Percentiles rank a stretch among this genome's conserved stretches.
Conservation (phyloP, 2,113 vertebrate species). For the Guaruba guarouba region DNA sequence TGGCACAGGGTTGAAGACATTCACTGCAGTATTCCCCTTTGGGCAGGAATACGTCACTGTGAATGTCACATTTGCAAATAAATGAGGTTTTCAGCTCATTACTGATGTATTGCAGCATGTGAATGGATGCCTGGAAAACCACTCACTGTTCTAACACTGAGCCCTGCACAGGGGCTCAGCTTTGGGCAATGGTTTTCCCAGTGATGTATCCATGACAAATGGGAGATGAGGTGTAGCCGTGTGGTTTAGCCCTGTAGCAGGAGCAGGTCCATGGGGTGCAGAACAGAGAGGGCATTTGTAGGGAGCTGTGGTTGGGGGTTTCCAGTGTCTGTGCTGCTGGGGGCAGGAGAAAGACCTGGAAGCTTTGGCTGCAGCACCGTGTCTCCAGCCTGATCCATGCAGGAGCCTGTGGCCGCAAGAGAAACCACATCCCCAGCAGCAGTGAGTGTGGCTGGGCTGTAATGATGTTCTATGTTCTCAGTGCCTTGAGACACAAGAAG, state of each 20-base stretch:
- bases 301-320: background rate
- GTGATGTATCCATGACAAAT: accelerated
- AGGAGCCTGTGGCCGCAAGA: accelerated
- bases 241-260: background rate
- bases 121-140: background rate
- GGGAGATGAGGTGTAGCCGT: accelerated
- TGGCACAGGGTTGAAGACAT: background rate
- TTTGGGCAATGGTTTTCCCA: background rate
- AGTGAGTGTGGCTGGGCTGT: background rate
- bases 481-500: background rate
- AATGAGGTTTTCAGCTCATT: background rate
- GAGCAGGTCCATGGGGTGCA: background rate
- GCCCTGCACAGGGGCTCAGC: background rate
- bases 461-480: background rate
- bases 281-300: no score
- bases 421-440: background rate
- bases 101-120: accelerated
- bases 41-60: background rate
- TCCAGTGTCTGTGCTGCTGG: background rate
- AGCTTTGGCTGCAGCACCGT: background rate
- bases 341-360: background rate
- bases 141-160: accelerated
- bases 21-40: background rate
- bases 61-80: background rate
- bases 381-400: background rate